These are phyloP conservation scores for Cyrtonyx montezumae DNA, from an alignment of 2,113 vertebrate genomes.

Conservation along the genomic window DNA sequence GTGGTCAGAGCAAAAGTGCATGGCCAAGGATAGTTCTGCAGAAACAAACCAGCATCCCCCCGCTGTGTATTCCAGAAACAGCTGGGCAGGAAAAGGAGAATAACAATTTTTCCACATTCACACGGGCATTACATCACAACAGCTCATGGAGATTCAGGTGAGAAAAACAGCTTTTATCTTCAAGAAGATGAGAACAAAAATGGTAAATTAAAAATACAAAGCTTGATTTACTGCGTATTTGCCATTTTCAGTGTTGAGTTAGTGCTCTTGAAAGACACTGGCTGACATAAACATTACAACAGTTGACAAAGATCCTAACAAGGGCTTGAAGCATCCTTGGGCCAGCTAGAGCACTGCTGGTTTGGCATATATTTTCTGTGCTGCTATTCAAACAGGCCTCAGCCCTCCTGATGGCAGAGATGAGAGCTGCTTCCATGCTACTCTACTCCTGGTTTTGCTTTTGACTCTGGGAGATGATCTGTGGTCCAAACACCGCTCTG, in stretches of 20 bases:
- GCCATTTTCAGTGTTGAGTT: not conserved
- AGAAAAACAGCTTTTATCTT: not conserved
- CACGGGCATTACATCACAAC: not conserved
- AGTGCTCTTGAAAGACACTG: not conserved
- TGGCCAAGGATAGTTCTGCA: not conserved
- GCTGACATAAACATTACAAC: not conserved
- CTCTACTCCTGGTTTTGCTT: not conserved
- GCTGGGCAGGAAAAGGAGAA: not conserved
- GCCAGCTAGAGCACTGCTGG: not conserved
- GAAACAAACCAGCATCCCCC: not conserved
- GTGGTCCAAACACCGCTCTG: not conserved
- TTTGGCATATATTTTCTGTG: rapidly evolving
- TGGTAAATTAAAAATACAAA: not conserved
- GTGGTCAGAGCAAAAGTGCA: not conserved
- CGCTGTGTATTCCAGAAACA: not conserved
- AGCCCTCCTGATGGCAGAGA: not conserved
- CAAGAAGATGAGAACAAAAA: not conserved
- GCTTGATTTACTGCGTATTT: not conserved
- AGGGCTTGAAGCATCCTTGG: not conserved
- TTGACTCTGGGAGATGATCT: not conserved
- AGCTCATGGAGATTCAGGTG: not conserved
- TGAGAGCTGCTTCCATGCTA: not conserved
- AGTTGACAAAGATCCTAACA: not conserved
- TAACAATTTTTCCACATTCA: not conserved
- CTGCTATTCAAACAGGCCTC: not conserved